A percentile compares a stretch with the other conserved stretches of the same genome.
These are phyloP conservation scores for Melanogrammus aeglefinus DNA, from an alignment of 2,797 vertebrate genomes.

Conservation along the genomic window DNA sequence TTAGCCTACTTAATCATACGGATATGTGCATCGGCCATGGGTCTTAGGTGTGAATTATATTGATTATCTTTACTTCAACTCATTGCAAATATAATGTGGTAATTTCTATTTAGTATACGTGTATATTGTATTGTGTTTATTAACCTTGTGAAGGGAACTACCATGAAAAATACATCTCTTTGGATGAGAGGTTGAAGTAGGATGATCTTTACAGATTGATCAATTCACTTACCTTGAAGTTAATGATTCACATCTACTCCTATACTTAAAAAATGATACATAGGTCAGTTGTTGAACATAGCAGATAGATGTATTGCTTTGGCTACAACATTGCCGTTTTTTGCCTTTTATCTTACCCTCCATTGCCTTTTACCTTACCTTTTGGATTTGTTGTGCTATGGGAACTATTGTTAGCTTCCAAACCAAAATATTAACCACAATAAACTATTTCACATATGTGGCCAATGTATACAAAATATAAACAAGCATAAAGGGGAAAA, in stretches of 20 bases:
- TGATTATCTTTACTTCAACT: not conserved
- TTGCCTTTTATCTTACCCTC: not conserved
- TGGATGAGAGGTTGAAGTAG: not conserved
- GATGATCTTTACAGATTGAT: not conserved
- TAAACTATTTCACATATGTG: not conserved
- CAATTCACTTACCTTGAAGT: not conserved
- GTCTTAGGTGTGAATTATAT: not conserved
- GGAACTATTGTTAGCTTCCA: not conserved
- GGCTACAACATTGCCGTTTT: not conserved
- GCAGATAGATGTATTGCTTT: not conserved
- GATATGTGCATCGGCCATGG: not conserved
- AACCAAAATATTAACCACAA: not conserved
- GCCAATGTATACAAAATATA: not conserved
- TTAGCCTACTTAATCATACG: not conserved
- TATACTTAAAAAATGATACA: not conserved
- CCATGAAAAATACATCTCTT: not conserved
- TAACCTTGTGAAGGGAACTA: not conserved
- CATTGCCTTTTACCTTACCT: not conserved
- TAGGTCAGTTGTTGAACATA: not conserved
- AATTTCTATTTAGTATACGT: not conserved
- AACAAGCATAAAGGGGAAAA: not conserved
- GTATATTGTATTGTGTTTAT: not conserved
- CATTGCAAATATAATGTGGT: not conserved
- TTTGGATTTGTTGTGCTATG: not conserved
- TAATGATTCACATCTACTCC: not conserved